Percentiles rank a stretch among this genome's conserved stretches.
These are phyloP conservation scores for Oxyura jamaicensis DNA, from an alignment of 2,113 vertebrate species.

Conservation along the genomic window DNA sequence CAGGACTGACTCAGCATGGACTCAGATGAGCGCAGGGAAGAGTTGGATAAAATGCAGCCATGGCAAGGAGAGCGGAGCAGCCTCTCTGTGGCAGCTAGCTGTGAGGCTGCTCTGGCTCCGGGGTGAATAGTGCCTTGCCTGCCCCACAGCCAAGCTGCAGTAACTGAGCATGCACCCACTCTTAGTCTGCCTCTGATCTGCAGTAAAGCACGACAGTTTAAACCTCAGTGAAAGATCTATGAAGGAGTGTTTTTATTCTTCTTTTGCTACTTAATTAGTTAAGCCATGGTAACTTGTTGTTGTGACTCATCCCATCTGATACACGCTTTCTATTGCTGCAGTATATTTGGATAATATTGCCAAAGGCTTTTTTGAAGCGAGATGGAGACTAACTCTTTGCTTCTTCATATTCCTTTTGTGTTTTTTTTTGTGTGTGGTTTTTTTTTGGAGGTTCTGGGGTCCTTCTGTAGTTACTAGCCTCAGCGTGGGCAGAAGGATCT, in stretches of 20 bases:
- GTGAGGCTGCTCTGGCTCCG: background rate
- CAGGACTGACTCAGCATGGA: background rate
- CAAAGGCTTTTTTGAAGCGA: background rate
- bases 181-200: background rate
- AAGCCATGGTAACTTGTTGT: background rate
- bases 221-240: background rate
- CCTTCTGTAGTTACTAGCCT: background rate
- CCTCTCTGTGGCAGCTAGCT: background rate
- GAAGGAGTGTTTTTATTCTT: background rate
- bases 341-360: background rate
- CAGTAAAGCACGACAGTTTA: background rate
- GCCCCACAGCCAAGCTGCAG: background rate
- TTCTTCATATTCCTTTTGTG: background rate
- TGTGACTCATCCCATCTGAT: background rate
- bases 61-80: rapidly evolving
- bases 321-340: background rate
- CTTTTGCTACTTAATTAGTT: background rate
- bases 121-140: background rate
- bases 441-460: background rate
- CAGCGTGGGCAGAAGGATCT: background rate
- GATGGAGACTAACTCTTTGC: background rate
- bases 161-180: background rate
- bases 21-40: background rate
- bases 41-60: background rate
- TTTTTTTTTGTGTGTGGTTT: background rate